Base-by-base conservation (phyloP, 2,797 vertebrate genomes). In the Thaleichthys pacificus region DNA sequence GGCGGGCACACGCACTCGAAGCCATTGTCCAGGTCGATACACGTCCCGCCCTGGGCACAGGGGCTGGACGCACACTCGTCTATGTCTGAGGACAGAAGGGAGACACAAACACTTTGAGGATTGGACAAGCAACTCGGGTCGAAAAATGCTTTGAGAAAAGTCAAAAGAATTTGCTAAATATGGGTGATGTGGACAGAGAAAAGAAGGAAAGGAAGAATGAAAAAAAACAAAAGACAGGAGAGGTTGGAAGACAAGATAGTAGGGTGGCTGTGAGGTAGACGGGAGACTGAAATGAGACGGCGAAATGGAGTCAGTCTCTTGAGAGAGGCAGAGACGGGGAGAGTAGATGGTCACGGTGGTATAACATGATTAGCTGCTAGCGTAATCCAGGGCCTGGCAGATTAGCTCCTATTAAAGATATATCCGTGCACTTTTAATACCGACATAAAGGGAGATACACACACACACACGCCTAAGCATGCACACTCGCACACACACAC, bases 1-100 rank as follows among this genome's bases (percentile, higher is more conserved):
- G 94, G 93, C 2, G 95, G 96, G 82, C 97, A 99, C 82, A 96
- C 86, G 26, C 97, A 99, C 90, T 97, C 93, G 0, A 97, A 99
- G n/a, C 94, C 89, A n/a, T 96, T 95, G 80, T 96, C 89, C 79
- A 87, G 86, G 83, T 98, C 94, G 64, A 98, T 89, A 58, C 97
- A 99, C 74, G 95, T 97, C 85, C 97, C 96, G 3, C 97, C 96
- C 0, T 92, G 91, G 42, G 94, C 95, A 64, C 97, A 99, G 0
- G 97, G 97, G 71, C 86, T 93, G 7, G 96, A 96, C 7, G 92
- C 93, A 3, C 97, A 99, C 80, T 98, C 94, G 0, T 98, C 93
- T 70, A 96, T 79, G 88, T 97, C 97, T 98, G 91, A 54, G 17
- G 0, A 3, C 1, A n/a, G 11, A 1, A 11, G 21, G 32, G 24